Conservation (phyloP, 1,140 invertebrate genomes). For the Drosophila grimshawi region DNA sequence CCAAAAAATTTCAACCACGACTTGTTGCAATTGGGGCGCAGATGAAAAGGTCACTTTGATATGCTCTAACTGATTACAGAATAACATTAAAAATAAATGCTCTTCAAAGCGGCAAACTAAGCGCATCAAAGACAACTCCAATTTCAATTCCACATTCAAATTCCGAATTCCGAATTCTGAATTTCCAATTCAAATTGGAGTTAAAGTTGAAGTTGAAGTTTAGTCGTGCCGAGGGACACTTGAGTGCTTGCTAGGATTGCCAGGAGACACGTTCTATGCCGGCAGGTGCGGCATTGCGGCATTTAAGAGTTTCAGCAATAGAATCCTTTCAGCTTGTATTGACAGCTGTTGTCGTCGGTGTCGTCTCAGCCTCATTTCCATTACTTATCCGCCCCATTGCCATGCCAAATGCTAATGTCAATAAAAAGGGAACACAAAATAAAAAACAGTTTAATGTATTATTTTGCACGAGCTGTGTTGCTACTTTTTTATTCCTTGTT, state of each 20-base stretch:
- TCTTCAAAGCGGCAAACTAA: constrained; percentile 11
- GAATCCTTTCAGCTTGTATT: constrained; percentile 72
- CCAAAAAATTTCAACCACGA: not conserved
- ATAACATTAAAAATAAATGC: constrained; percentile 16
- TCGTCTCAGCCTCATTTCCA: constrained; percentile 29
- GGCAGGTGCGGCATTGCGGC: constrained; percentile 23
- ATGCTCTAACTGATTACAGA: constrained; percentile 1
- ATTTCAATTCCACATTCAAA: not conserved
- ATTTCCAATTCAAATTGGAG: constrained; percentile 42
- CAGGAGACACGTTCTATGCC: not conserved
- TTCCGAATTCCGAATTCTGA: constrained; percentile 11
- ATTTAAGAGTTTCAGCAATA: constrained; percentile 40
- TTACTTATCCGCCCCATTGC: constrained; percentile 39
- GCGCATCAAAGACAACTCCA: constrained; percentile 36
- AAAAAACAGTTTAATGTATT: constrained; percentile 66
- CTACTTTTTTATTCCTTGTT: constrained; percentile 15
- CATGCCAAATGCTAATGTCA: constrained; percentile 55
- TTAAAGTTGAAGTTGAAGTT: not conserved
- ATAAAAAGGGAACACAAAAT: constrained; percentile 37
- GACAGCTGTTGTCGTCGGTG: constrained; percentile 66
- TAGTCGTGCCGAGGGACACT: constrained; percentile 33
- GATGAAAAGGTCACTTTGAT: not conserved
- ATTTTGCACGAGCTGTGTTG: constrained; percentile 35
- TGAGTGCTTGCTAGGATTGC: constrained; percentile 4
- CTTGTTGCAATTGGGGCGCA: not conserved